These are phyloP conservation scores for Falcunculus frontatus DNA, from an alignment of 2,113 vertebrate genomes.

Conservation along the genomic window DNA sequence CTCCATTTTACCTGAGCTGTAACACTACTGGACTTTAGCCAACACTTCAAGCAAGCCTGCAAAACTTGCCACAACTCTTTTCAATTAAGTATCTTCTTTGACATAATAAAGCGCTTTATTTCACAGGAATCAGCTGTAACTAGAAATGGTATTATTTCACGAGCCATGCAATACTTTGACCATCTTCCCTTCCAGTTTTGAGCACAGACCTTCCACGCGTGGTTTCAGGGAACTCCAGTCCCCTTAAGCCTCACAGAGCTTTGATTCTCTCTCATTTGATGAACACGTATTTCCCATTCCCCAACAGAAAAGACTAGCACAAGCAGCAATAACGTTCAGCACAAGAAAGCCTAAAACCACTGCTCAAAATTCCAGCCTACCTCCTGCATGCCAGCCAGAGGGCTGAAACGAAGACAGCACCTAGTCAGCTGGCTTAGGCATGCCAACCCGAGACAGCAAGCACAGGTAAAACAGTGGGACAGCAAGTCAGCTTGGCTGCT, in stretches of 20 bases:
- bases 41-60: background rate
- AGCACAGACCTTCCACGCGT: rapidly evolving
- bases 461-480: rapidly evolving
- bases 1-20: background rate
- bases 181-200: background rate
- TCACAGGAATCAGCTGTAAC: constrained; percentile 16
- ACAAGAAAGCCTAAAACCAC: background rate
- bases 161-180: background rate
- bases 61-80: background rate
- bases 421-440: background rate
- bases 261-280: background rate
- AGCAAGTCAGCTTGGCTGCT: background rate
- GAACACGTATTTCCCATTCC: rapidly evolving
- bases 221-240: background rate
- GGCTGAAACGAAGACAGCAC: background rate
- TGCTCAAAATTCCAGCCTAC: background rate
- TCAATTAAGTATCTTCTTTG: background rate
- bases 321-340: background rate
- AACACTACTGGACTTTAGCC: background rate
- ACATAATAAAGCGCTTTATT: constrained; percentile 12
- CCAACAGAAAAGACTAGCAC: background rate
- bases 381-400: background rate
- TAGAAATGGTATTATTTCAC: background rate
- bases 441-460: rapidly evolving
- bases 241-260: background rate